A percentile compares a stretch with the other conserved stretches of the same genome.
phyloP scores from a whole-genome alignment of 2,797 vertebrate genomes.

The Urocyon cinereoargenteus region DNA sequence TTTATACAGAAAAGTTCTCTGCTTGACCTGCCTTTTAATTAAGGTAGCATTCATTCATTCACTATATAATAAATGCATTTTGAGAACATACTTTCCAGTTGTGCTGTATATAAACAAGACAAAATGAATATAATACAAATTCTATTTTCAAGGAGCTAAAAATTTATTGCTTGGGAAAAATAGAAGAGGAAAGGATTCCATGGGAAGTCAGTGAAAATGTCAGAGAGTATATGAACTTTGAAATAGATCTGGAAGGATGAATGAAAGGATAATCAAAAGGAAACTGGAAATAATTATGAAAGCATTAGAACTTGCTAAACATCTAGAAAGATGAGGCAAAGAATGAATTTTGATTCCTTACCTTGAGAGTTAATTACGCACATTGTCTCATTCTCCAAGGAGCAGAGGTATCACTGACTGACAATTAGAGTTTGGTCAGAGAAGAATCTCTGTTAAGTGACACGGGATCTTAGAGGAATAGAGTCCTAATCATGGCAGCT shows the following conservation, averaged over 20 bases:
- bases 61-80: neutral
- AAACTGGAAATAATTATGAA: slow-evolving; percentile 19
- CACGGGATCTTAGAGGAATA: neutral
- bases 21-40: slow-evolving; percentile 13
- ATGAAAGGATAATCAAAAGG: neutral
- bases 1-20: slow-evolving; percentile 45
- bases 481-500: neutral
- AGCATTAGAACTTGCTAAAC: neutral
- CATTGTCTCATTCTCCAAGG: neutral
- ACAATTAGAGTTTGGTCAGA: neutral
- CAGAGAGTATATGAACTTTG: neutral
- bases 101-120: neutral
- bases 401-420: neutral
- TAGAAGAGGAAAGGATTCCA: neutral
- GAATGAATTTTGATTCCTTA: neutral
- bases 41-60: neutral
- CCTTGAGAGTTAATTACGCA: neutral
- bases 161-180: slow-evolving; percentile 23
- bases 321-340: slow-evolving; percentile 21
- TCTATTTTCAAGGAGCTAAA: slow-evolving; percentile 41
- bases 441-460: neutral
- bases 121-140: neutral
- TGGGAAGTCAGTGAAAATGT: neutral
- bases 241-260: slow-evolving; percentile 11
- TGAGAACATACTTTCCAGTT: slow-evolving; percentile 12